Conservation (phyloP, 1,140 invertebrate genomes). For the Mercenaria mercenaria region DNA sequence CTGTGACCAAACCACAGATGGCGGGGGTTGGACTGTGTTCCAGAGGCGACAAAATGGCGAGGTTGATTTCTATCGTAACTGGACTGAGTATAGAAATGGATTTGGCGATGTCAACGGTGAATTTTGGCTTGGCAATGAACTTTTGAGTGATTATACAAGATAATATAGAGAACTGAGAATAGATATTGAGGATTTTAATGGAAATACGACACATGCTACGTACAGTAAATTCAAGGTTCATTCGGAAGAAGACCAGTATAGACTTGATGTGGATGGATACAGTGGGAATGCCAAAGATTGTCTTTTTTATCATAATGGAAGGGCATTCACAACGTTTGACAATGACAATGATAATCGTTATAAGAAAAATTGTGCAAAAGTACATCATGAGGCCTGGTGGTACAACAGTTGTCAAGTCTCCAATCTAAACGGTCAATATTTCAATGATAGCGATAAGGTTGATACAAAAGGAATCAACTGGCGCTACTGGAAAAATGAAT, state of each 20-base stretch:
- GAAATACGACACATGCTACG: neutral
- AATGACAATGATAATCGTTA: constrained; percentile 33
- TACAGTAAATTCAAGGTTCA: constrained; percentile 50
- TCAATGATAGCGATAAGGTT: neutral
- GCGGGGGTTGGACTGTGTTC: constrained; percentile 86
- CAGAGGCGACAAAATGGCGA: constrained; percentile 93
- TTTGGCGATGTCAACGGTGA: no score
- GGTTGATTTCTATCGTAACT: no score
- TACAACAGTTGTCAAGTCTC: constrained; percentile 82
- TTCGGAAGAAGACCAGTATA: neutral
- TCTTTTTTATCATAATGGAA: constrained; percentile 6
- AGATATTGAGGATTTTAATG: constrained; percentile 56
- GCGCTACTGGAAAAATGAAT: neutral
- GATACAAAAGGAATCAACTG: neutral
- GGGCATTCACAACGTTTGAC: constrained; percentile 40
- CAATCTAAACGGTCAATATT: constrained; percentile 85
- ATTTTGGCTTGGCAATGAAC: constrained; percentile 81
- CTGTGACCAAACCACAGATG: constrained; percentile 23
- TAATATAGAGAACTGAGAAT: constrained; percentile 39
- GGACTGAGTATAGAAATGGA: constrained; percentile 91
- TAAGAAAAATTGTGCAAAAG: constrained; percentile 64
- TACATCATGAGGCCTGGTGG: constrained; percentile 85
- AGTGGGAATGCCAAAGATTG: constrained; percentile 15
- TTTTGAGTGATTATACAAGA: constrained; percentile 22
- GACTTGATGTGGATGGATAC: constrained; percentile 25